Conservation (phyloP, 2,113 vertebrate species). For the Coptodon rendalli region DNA sequence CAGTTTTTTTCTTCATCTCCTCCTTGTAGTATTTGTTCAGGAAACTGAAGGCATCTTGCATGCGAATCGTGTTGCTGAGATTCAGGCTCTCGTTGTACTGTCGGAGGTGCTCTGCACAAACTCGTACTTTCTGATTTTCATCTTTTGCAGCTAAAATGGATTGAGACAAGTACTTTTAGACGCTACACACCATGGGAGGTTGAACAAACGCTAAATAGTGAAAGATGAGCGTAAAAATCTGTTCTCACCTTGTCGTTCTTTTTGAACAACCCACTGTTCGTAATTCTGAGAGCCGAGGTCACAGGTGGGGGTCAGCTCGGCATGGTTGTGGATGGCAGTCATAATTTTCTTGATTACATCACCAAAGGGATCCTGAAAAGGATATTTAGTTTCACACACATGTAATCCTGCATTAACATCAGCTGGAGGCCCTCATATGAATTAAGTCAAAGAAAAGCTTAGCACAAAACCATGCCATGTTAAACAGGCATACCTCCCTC, state of each 20-base stretch:
- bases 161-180: background rate
- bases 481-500: conserved; percentile 65
- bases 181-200: background rate
- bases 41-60: conserved; percentile 83
- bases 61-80: conserved; percentile 88
- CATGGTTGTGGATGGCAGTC: conserved; percentile 81
- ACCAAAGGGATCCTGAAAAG: conserved; percentile 87
- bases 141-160: conserved; percentile 79
- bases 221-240: background rate
- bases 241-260: conserved; percentile 79
- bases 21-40: conserved; percentile 81
- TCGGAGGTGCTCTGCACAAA: conserved; percentile 86
- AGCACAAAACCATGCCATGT: background rate
- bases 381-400: background rate
- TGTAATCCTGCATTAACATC: background rate
- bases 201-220: background rate
- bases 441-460: background rate
- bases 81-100: conserved; percentile 89
- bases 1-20: conserved; percentile 77
- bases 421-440: background rate
- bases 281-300: conserved; percentile 89
- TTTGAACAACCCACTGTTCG: conserved; percentile 88
- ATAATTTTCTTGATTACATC: conserved; percentile 84
- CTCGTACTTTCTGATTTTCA: conserved; percentile 78
- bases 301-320: conserved; percentile 70